Percentiles rank a stretch among this genome's conserved stretches.
Evolutionary conservation across 2,888 invertebrate species (phyloP).

Genomic region (Augochlorella aurata): DNA sequence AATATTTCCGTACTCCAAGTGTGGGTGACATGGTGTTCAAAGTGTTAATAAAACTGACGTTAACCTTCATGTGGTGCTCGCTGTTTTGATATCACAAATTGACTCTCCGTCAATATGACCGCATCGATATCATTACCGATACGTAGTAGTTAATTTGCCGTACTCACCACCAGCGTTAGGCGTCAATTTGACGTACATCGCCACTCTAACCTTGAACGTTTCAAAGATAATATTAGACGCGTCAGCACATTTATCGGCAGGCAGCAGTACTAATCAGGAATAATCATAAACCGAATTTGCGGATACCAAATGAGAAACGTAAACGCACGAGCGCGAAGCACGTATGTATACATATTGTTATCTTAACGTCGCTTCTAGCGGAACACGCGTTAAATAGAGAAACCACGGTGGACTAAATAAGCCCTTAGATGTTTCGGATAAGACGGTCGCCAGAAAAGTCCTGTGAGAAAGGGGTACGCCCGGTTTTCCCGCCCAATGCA

Average conservation of each 20-base stretch:
- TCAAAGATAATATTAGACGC: no score
- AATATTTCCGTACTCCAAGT: no score
- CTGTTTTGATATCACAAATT: no score
- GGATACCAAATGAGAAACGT: neutral
- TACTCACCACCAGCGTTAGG: no score
- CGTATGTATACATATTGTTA: neutral
- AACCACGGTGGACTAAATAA: neutral
- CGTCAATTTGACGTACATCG: no score
- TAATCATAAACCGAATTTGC: neutral
- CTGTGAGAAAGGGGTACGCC: neutral
- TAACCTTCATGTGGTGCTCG: no score
- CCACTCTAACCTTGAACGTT: no score
- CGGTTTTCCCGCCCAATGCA: neutral
- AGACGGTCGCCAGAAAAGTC: neutral
- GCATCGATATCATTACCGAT: no score
- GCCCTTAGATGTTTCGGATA: neutral
- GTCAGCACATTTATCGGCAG: neutral
- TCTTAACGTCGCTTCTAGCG: neutral
- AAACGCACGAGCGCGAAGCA: neutral
- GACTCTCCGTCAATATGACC: no score
- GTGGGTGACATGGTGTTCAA: no score
- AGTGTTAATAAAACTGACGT: no score
- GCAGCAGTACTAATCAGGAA: neutral
- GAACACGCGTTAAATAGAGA: neutral
- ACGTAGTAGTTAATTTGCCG: no score